Percentiles rank a stretch among this genome's conserved stretches.
Conservation (phyloP, 1,140 invertebrate species). For the Brachionus rotundiformis region DNA sequence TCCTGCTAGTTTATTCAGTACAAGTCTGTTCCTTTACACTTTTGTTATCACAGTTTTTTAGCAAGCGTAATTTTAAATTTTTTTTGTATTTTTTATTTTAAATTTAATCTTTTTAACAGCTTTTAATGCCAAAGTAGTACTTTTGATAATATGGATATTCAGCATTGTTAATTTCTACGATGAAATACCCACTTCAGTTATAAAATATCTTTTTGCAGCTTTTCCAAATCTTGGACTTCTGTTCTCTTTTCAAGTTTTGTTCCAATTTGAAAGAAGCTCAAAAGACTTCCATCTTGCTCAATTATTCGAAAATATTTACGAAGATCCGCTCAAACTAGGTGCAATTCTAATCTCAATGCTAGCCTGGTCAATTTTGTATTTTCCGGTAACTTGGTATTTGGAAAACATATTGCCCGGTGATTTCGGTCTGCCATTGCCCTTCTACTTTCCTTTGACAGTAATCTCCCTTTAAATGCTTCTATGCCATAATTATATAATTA, state of each 20-base stretch:
- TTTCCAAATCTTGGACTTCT: constrained; percentile 39
- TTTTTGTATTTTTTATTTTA: not conserved
- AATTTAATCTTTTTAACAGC: not conserved
- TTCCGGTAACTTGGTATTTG: constrained; percentile 69
- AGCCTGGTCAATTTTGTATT: constrained; percentile 44
- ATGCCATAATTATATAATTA: not conserved
- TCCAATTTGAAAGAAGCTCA: constrained; percentile 44
- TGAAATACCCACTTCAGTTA: constrained; percentile 27
- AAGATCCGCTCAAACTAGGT: constrained; percentile 26
- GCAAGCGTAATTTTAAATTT: not conserved
- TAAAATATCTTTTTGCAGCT: constrained; percentile 31
- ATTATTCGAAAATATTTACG: constrained; percentile 33
- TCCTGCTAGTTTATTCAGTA: constrained; percentile 27
- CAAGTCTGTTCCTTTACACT: constrained; percentile 41
- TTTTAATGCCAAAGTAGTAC: constrained; percentile 26
- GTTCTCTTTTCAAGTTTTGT: constrained; percentile 33
- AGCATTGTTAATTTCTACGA: constrained; percentile 45
- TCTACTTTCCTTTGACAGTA: constrained; percentile 75
- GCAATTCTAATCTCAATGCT: constrained; percentile 13
- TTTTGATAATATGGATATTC: constrained; percentile 36
- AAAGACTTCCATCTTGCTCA: not conserved
- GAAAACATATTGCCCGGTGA: constrained; percentile 72
- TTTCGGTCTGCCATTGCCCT: constrained; percentile 71
- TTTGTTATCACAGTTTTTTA: constrained; percentile 44
- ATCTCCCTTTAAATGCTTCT: constrained; percentile 2